phyloP scores from a whole-genome alignment of 2,888 invertebrate species.

The Hartigia nigra region DNA sequence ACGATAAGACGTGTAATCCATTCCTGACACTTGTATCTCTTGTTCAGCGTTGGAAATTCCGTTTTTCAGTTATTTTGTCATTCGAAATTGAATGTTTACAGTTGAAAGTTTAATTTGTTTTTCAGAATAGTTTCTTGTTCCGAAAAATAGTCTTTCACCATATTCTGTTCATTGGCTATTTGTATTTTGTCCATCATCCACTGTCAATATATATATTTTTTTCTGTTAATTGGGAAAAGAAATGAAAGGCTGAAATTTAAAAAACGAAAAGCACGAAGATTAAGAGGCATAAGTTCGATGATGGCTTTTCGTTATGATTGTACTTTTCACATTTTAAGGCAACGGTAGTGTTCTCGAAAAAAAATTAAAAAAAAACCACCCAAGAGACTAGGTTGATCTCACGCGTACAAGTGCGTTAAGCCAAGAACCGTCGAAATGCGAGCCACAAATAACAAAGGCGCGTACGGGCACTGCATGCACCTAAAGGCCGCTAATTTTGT shows the following conservation, averaged over 20 bases:
- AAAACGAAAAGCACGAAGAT: slow-evolving; percentile 7
- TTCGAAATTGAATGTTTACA: background rate
- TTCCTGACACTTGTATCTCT: background rate
- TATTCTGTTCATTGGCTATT: background rate
- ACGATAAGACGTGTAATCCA: background rate
- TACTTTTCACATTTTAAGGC: slow-evolving; percentile 17
- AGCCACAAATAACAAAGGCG: background rate
- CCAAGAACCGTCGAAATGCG: background rate
- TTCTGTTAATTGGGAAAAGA: background rate
- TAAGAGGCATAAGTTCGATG: slow-evolving; percentile 27
- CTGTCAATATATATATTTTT: background rate
- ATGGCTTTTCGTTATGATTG: slow-evolving; percentile 19
- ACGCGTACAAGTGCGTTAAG: slow-evolving; percentile 28
- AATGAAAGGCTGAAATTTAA: background rate
- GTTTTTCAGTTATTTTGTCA: background rate
- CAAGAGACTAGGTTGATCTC: slow-evolving; percentile 42
- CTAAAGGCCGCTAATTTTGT: background rate
- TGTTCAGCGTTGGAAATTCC: background rate
- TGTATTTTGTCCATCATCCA: background rate
- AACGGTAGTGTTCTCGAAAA: slow-evolving; percentile 13
- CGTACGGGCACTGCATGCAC: background rate
- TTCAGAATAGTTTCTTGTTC: background rate
- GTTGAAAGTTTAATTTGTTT: background rate
- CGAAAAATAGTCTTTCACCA: background rate
- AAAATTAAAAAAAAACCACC: slow-evolving; percentile 30